Base-by-base conservation (phyloP, 2,797 vertebrate genomes). In the Sebastes iracundus region DNA sequence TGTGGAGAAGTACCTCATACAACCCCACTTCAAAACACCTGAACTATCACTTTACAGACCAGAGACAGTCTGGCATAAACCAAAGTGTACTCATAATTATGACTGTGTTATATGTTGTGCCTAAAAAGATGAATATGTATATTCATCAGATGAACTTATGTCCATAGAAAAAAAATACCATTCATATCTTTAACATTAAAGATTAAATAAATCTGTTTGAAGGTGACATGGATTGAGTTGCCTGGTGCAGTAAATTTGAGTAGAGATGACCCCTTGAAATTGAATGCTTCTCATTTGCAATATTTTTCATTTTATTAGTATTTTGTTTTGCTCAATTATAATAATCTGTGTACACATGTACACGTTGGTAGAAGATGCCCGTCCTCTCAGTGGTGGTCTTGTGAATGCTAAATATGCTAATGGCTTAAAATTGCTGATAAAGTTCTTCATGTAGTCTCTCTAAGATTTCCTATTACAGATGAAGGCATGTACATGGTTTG, bases 401-500 rank as follows among this genome's bases (percentile, higher is more conserved):
- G 4, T 60, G 30, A 72, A 75, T 75, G 23, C 42, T 72, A 20
- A 68, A 75, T 81, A 25, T 35, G 61, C 6, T 28, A 8, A 75
- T 72, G 3, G 6, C 6, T 70, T 52, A 27, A 62, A 68, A 83
- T 30, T 64, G 23, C 27, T 59, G 7, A 58, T 79, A 11, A 14
- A 56, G 27, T 80, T 52, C 22, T 18, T 4, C 28, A 49, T 35
- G 18, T 23, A 23, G 25, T 2, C 20, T 77, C 27, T 62, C 73
- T 27, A 27, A 70, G 7, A 72, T 56, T 46, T 23, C 7, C 63
- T 58, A 22, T 58, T 68, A n/a, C 67, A 14, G 38, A 69, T 33
- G 7, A 64, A 53, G 11, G 32, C 63, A 38, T 38, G 33, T 16
- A 32, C 56, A 64, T 13, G 5, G 30, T 80, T 82, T 69, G n/a